Evolutionary conservation across 2,888 invertebrate species (phyloP).

Genomic region (Nemapogon koenigi): DNA sequence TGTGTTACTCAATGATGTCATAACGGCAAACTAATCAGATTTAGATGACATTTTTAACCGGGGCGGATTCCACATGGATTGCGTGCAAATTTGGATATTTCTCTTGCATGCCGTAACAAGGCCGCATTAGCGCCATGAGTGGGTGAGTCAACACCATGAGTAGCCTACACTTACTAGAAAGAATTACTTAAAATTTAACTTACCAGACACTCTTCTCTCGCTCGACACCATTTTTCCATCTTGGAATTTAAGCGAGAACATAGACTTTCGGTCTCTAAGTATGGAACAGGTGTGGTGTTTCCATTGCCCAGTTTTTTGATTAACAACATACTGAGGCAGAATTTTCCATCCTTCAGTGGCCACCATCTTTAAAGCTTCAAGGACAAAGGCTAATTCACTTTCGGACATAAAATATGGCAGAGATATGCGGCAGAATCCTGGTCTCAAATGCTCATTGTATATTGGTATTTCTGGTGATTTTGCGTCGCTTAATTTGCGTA

Average conservation of each 20-base stretch:
- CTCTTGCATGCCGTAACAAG: too few species aligned
- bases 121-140: too few species aligned
- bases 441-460: conserved; percentile 75
- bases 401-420: conserved; percentile 87
- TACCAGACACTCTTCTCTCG: conserved; percentile 72
- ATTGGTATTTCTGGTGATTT: conserved; percentile 50
- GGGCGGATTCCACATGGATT: not conserved
- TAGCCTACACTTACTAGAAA: too few species aligned
- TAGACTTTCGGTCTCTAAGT: conserved; percentile 82
- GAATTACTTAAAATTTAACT: too few species aligned
- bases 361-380: conserved; percentile 86
- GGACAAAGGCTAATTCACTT: conserved; percentile 78
- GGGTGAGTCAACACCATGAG: too few species aligned
- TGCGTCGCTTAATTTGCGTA: conserved; percentile 45
- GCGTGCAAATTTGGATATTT: too few species aligned
- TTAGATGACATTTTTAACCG: too few species aligned
- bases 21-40: too few species aligned
- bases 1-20: too few species aligned
- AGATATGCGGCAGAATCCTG: conserved; percentile 86
- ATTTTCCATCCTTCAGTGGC: conserved; percentile 90
- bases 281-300: conserved; percentile 80
- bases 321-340: conserved; percentile 85
- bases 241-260: conserved; percentile 76
- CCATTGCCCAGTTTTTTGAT: conserved; percentile 90
- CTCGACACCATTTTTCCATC: conserved; percentile 78